Percentiles rank a stretch among this genome's conserved stretches.
These are phyloP conservation scores for Archocentrus centrarchus DNA, from an alignment of 2,113 vertebrate genomes.

Conservation along the genomic window DNA sequence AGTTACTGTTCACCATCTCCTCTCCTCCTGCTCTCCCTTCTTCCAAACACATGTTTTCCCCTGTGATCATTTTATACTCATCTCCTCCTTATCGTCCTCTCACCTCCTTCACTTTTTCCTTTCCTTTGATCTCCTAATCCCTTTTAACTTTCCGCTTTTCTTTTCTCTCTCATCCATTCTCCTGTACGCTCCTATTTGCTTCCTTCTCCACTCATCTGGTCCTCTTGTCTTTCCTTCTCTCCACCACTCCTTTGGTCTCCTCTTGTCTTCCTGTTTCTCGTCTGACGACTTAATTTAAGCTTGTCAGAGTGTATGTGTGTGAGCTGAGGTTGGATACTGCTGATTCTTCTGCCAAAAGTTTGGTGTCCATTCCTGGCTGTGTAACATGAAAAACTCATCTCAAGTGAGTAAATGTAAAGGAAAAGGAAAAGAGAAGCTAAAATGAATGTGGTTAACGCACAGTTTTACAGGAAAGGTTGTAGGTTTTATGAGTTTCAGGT, in stretches of 20 bases:
- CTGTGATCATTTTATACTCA: constrained; percentile 18
- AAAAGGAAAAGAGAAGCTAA: neutral
- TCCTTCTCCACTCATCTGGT: constrained; percentile 20
- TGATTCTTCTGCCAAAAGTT: constrained; percentile 30
- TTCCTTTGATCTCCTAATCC: constrained; percentile 26
- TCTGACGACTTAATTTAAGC: constrained; percentile 23
- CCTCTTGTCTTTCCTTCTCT: constrained; percentile 33
- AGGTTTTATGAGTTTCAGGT: neutral
- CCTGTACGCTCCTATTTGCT: constrained; percentile 4
- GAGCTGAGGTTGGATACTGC: constrained; percentile 40
- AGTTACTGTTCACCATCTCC: constrained; percentile 2
- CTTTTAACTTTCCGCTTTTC: constrained; percentile 10
- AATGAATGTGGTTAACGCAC: neutral
- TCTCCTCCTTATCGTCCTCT: constrained; percentile 34
- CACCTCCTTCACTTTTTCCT: constrained; percentile 28
- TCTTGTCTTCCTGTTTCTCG: constrained; percentile 11
- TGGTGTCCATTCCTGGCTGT: neutral
- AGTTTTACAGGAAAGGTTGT: neutral
- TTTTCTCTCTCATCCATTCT: neutral
- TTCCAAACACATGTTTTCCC: neutral
- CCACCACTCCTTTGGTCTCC: constrained; percentile 6
- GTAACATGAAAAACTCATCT: neutral
- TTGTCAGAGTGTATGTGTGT: constrained; percentile 27
- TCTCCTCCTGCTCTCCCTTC: neutral
- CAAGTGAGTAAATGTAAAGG: neutral